Base-by-base conservation (phyloP, 2,113 vertebrate species). In the Eolophus roseicapilla region DNA sequence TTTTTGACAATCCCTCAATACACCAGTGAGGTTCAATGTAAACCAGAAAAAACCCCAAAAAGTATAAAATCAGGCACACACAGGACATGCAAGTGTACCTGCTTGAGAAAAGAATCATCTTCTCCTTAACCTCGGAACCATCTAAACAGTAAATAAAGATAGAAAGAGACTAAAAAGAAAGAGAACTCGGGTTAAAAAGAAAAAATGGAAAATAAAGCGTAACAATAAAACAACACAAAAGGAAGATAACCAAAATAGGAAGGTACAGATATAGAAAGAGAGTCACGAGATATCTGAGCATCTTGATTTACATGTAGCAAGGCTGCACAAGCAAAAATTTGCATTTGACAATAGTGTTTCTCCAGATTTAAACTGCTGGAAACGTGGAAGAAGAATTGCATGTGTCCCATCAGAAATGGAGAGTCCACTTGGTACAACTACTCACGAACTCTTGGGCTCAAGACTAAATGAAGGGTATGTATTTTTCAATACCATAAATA, bases 141-240 rank as follows among this genome's bases (percentile, higher is more conserved):
- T 97, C 95, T 97, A 96, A 96, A 96, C 69, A 95, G 92, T 94
- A 97, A 95, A 97, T 90, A 96, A 95, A 88, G 92, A 97, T 35
- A 97, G 94, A 96, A 96, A 96, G 92, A 97, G 91, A 97, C 97
- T 97, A 97, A 97, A 97, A 97, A 96, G 92, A 97, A 97, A 97
- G 95, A 97, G 71, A 97, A 96, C 44, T 93, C 69, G 69, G 69
- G 87, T 97, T 97, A 97, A 92, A 97, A 97, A 82, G 52, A 91
- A 97, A 96, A 96, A 92, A 55, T 59, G 71, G 80, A 68, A 93
- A 84, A 82, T 69, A 46, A 95, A 94, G 41, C 46, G 3, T 35
- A 95, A 78, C 76, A 92, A 35, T 84, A 93, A 91, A 96, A 76
- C 73, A 82, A 88, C 60, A 78, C 64, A 88, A 91, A 94, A 68